A percentile compares a stretch with the other conserved stretches of the same genome.
Conservation (phyloP, 2,888 invertebrate species). For the Tetrapedia diversipes region DNA sequence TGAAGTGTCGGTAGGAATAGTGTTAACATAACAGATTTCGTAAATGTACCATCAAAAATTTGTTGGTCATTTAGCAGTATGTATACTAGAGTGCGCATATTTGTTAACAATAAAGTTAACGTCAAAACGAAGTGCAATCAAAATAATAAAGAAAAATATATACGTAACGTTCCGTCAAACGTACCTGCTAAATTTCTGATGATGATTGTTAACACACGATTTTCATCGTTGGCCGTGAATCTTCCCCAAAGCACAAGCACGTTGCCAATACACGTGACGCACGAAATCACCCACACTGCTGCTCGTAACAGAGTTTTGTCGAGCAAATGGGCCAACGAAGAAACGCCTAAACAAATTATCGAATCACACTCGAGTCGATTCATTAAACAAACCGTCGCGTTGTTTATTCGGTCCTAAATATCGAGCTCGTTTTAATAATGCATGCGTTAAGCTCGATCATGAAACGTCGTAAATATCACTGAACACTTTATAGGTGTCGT, state of each 20-base stretch:
- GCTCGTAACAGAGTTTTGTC: slow-evolving; percentile 85
- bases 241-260: slow-evolving; percentile 86
- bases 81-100: too few species aligned
- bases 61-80: too few species aligned
- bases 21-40: too few species aligned
- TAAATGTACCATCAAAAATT: too few species aligned
- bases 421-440: not conserved
- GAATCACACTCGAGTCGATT: not conserved
- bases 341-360: slow-evolving; percentile 82
- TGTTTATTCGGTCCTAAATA: not conserved
- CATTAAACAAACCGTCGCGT: not conserved
- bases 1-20: too few species aligned
- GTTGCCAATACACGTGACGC: slow-evolving; percentile 86
- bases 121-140: too few species aligned
- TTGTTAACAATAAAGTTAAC: too few species aligned
- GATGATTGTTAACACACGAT: slow-evolving; percentile 86
- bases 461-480: not conserved
- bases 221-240: slow-evolving; percentile 86
- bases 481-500: not conserved
- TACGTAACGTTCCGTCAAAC: too few species aligned
- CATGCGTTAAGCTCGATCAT: not conserved
- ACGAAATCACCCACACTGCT: slow-evolving; percentile 87
- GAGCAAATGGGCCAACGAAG: slow-evolving; percentile 85
- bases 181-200: slow-evolving; percentile 87
- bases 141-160: not conserved